Evolutionary conservation across 2,888 invertebrate genomes (phyloP).

Genomic region (Orthosia gracilis): DNA sequence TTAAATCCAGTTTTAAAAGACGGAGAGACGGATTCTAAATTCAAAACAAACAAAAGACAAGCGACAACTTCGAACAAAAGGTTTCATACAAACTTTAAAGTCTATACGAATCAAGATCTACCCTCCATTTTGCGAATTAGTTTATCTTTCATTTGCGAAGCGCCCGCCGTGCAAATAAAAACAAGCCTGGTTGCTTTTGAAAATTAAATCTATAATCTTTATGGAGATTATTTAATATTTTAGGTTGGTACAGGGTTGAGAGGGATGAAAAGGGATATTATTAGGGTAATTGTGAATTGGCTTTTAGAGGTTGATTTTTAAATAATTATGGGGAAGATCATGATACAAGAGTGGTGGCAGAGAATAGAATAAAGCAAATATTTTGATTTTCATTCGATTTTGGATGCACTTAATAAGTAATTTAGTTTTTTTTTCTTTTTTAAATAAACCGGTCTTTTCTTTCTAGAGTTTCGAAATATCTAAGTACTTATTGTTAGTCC

Average conservation of each 20-base stretch:
- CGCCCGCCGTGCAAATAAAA: conserved; percentile 74
- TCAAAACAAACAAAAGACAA: conserved; percentile 23
- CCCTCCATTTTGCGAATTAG: conserved; percentile 84
- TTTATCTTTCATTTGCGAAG: conserved; percentile 88
- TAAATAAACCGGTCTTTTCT: no score
- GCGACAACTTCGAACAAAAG: conserved; percentile 29
- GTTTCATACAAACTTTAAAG: conserved; percentile 26
- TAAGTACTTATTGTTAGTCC: no score
- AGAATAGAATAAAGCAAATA: neutral
- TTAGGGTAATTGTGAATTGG: conserved; percentile 46
- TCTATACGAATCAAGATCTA: conserved; percentile 54
- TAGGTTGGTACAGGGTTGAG: conserved; percentile 50
- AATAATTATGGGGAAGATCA: neutral
- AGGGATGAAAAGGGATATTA: conserved; percentile 52
- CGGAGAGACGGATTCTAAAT: conserved; percentile 2
- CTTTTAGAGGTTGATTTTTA: conserved; percentile 39
- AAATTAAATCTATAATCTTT: conserved; percentile 79
- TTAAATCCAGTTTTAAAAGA: conserved; percentile 14
- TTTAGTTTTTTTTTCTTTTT: no score
- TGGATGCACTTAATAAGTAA: no score
- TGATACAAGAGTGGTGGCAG: neutral
- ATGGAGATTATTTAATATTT: conserved; percentile 69
- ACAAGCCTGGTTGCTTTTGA: conserved; percentile 62
- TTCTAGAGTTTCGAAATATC: no score
- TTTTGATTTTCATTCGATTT: no score